These are phyloP conservation scores for Acleris laterana DNA, from an alignment of 2,888 invertebrate species.

Conservation along the genomic window DNA sequence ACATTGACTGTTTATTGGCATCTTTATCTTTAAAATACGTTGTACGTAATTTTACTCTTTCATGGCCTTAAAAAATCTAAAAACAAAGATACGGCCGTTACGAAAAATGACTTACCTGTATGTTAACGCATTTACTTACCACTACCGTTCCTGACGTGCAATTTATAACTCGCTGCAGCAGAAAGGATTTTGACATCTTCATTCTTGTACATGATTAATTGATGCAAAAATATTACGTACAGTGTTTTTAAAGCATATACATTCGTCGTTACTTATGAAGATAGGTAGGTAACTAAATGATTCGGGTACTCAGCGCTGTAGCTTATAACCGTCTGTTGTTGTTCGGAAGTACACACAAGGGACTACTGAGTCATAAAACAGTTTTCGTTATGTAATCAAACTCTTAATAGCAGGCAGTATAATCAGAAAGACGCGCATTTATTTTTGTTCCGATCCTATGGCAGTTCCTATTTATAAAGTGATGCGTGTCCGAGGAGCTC, in stretches of 20 bases:
- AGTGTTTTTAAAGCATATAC: neutral
- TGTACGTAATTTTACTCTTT: too few species aligned
- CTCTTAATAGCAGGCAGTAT: conserved; percentile 22
- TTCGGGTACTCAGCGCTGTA: too few species aligned
- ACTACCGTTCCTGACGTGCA: conserved; percentile 11
- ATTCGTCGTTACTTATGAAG: too few species aligned
- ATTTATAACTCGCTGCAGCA: conserved; percentile 22
- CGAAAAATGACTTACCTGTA: too few species aligned
- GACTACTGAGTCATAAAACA: conserved; percentile 26
- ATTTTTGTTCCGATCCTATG: conserved; percentile 27
- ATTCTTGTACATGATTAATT: conserved; percentile 21
- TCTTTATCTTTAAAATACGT: too few species aligned
- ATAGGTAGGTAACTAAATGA: too few species aligned
- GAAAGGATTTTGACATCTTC: conserved; percentile 12
- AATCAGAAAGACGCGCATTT: conserved; percentile 30
- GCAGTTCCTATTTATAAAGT: conserved; percentile 29
- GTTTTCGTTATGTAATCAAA: conserved; percentile 32
- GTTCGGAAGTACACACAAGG: neutral
- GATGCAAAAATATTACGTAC: conserved; percentile 14
- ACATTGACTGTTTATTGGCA: too few species aligned
- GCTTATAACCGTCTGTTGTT: neutral
- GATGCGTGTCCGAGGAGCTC: conserved; percentile 9
- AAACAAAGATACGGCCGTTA: too few species aligned
- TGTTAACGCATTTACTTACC: too few species aligned
- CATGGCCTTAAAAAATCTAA: too few species aligned